These are phyloP conservation scores for Altica lythri DNA, from an alignment of 2,888 invertebrate genomes.

Conservation along the genomic window DNA sequence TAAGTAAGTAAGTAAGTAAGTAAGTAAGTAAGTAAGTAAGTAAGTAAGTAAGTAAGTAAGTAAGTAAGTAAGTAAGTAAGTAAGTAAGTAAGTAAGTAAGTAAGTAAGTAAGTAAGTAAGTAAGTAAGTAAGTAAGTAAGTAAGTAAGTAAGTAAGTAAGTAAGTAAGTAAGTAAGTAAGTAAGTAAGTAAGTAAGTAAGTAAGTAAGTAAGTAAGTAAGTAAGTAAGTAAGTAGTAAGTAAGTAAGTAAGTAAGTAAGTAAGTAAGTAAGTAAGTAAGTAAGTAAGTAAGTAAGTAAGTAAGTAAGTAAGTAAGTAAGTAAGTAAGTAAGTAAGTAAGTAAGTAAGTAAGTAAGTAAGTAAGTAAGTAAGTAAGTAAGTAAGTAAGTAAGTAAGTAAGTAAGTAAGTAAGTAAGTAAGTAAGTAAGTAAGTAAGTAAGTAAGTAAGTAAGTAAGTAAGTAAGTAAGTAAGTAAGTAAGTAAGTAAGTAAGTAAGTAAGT, in stretches of 20 bases:
- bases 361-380: conserved; percentile 13
- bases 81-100: background rate
- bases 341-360: conserved; percentile 11
- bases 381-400: conserved; percentile 10
- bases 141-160: background rate
- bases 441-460: background rate
- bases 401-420: background rate
- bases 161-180: background rate
- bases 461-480: background rate
- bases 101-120: background rate
- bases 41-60: background rate
- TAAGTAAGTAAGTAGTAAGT: background rate
- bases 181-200: background rate
- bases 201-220: background rate
- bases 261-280: conserved; percentile 6
- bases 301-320: conserved; percentile 3
- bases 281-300: background rate
- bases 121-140: background rate
- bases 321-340: conserved; percentile 4
- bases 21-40: background rate
- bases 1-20: background rate
- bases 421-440: background rate
- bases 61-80: background rate
- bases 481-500: background rate
- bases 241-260: conserved; percentile 1